Conservation (phyloP, 2,113 vertebrate genomes). For the Urocitellus parryii region DNA sequence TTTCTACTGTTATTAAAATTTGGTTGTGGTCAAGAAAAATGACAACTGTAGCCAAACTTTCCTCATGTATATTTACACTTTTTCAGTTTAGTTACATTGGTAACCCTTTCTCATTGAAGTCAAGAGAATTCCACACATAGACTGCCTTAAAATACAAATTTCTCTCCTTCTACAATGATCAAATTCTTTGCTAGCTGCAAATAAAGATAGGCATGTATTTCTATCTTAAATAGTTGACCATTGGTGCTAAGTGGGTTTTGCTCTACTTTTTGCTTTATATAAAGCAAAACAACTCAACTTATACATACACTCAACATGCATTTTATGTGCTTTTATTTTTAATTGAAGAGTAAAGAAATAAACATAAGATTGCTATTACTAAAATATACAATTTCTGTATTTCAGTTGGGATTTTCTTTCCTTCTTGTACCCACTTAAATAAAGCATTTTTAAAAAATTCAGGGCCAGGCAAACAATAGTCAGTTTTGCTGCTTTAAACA, state of each 20-base stretch:
- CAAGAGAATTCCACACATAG: slow-evolving; percentile 48
- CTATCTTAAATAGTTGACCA: neutral
- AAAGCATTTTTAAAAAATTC: slow-evolving; percentile 17
- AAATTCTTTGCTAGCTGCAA: neutral
- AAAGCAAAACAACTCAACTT: slow-evolving; percentile 2
- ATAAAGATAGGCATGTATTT: neutral
- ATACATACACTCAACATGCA: neutral
- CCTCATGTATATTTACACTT: neutral
- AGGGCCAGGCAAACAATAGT: neutral
- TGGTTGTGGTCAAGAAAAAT: neutral
- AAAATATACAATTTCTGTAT: neutral
- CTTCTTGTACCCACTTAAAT: neutral
- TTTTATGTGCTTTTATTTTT: neutral
- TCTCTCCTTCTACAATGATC: neutral
- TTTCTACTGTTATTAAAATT: neutral
- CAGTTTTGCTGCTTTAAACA: neutral
- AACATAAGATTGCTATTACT: neutral
- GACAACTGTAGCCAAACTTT: neutral
- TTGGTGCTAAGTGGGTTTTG: neutral
- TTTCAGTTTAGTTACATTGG: neutral
- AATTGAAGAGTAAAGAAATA: slow-evolving; percentile 7
- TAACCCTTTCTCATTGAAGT: slow-evolving; percentile 45
- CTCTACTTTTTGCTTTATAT: neutral
- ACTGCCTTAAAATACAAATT: neutral
- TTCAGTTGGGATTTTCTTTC: neutral